Base-by-base conservation (phyloP, 1,140 invertebrate species). In the Ctenoplectra terminalis region DNA sequence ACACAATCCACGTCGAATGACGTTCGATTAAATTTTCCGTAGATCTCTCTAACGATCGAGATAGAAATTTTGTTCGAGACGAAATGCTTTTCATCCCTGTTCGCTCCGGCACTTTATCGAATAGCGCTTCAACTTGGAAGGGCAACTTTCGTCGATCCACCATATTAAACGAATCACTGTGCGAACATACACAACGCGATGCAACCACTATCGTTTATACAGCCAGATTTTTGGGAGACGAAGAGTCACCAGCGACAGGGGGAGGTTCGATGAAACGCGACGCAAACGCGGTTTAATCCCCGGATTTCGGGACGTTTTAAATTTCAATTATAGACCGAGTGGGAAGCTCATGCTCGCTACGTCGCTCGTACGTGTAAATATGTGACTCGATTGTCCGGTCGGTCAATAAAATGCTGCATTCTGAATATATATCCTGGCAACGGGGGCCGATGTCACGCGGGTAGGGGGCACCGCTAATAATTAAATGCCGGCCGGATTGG, bases 401-500 rank as follows among this genome's bases (percentile, higher is more conserved):
- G 74, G 81, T 88, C 86, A 81, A 88, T 88, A 88, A 88, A 88
- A 80, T 70, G 26, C 75, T 52, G 58, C 50, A 50, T 69, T 73
- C 64, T 46, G 81, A 70, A 77, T 82, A 78, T 69, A 71, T 34
- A 46, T 29, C 40, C 23, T 13, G 56, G 69, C 26, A 81, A 23
- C 46, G 34, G n/a, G 54, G 29, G 26, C 34, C 23, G 56, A 31
- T 79, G 67, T 81, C 64, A 81, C 29, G 15, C 29, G 34, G 15
- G 56, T n/a, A n/a, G 52, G 56, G 20, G 82, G 43, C 66, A 67
- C 58, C 66, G 72, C 43, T 89, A 89, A 89, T 89, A 89, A 89
- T 88, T 88, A 87, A 89, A 87, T 79, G 75, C 78, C 63, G 50
- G 63, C 75, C 58, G 72, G 64, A 83, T 81, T 63, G 60, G 58